Conservation (phyloP, 2,113 vertebrate genomes). For the Cheilinus undulatus region DNA sequence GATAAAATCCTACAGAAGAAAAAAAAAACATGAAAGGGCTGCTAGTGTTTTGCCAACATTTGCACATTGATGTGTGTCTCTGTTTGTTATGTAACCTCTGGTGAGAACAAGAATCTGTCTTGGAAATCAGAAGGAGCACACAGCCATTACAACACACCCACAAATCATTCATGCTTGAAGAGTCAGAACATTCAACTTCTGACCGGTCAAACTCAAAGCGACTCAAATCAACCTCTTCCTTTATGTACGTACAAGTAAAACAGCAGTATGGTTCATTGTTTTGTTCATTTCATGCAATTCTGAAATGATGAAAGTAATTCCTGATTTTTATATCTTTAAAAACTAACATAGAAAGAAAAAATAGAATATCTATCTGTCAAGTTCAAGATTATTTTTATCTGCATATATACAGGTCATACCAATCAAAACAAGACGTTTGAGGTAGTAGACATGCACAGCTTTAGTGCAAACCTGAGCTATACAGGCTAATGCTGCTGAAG, state of each 20-base stretch:
- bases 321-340: too few relatives aligned
- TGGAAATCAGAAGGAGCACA: constrained; percentile 9
- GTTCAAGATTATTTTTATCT: too few relatives aligned
- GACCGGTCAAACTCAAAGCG: background rate
- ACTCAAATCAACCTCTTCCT: background rate
- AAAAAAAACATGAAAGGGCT: constrained; percentile 3
- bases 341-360: too few relatives aligned
- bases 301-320: too few relatives aligned
- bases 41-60: constrained; percentile 44
- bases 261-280: background rate
- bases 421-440: too few relatives aligned
- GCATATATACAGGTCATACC: too few relatives aligned
- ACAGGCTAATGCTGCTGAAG: too few relatives aligned
- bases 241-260: background rate
- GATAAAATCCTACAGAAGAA: constrained; percentile 11
- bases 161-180: constrained; percentile 30
- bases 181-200: constrained; percentile 25
- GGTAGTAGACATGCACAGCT: too few relatives aligned
- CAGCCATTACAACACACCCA: background rate
- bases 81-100: constrained; percentile 58
- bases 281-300: background rate
- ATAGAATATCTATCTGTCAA: too few relatives aligned
- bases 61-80: constrained; percentile 25
- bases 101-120: constrained; percentile 33
- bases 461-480: too few relatives aligned